phyloP scores from a whole-genome alignment of 2,888 invertebrate species.

The Drosophila aldrichi region DNA sequence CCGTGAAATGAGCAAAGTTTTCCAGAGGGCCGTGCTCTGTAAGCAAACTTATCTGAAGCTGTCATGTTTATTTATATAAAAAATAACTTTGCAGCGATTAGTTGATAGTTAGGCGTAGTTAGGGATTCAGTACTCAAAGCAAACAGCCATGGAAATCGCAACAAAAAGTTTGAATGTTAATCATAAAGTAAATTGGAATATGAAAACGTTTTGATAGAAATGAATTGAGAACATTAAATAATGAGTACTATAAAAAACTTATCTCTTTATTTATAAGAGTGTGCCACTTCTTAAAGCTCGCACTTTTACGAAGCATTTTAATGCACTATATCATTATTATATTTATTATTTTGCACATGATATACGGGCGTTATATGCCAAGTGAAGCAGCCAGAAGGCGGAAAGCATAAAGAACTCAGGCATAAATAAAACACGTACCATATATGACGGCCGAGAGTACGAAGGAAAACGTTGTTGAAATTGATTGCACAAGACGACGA shows the following conservation, averaged over 20 bases:
- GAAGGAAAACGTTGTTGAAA: slow-evolving; percentile 13
- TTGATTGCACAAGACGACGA: slow-evolving; percentile 39
- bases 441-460: neutral
- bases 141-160: slow-evolving; percentile 28
- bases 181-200: neutral
- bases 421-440: slow-evolving; percentile 33
- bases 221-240: neutral
- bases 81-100: slow-evolving; percentile 38
- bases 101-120: slow-evolving; percentile 41
- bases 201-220: neutral
- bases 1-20: slow-evolving; percentile 53
- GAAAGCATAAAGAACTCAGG: slow-evolving; percentile 3
- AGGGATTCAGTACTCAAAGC: slow-evolving; percentile 10
- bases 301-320: slow-evolving; percentile 6
- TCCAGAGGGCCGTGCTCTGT: neutral
- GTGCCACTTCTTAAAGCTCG: neutral
- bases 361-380: neutral
- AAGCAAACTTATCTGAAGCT: slow-evolving; percentile 21
- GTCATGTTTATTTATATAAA: slow-evolving; percentile 42
- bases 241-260: too few species aligned
- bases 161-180: slow-evolving; percentile 8
- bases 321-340: slow-evolving; percentile 13
- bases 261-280: neutral
- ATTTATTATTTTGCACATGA: slow-evolving; percentile 18
- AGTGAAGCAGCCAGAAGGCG: neutral